phyloP scores from a whole-genome alignment of 2,888 invertebrate genomes.

The Macropis europaea region DNA sequence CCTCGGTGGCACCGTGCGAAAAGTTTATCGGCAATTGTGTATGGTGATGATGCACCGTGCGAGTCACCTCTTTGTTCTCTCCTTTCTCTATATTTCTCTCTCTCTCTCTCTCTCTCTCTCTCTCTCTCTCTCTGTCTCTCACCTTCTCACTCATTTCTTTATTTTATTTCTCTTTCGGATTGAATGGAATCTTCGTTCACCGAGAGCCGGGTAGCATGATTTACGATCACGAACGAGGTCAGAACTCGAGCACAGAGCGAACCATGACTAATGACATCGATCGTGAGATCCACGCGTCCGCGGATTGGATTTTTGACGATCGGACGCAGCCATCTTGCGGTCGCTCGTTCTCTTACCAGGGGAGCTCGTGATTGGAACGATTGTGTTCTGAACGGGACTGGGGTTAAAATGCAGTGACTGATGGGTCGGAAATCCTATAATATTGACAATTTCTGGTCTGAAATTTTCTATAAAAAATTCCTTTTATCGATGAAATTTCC shows the following conservation, averaged over 20 bases:
- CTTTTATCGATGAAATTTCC: too few relatives aligned
- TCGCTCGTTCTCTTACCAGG: too few relatives aligned
- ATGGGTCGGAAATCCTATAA: too few relatives aligned
- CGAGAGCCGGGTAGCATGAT: slow-evolving; percentile 1
- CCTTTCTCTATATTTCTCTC: not conserved
- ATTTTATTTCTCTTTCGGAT: not conserved
- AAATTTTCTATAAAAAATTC: too few relatives aligned
- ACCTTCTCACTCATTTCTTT: not conserved
- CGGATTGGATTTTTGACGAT: slow-evolving; percentile 11
- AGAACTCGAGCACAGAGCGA: slow-evolving; percentile 30
- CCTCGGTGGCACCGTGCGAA: slow-evolving; percentile 6
- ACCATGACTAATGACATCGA: slow-evolving; percentile 51
- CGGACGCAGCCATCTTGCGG: slow-evolving; percentile 4
- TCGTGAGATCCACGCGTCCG: slow-evolving; percentile 3
- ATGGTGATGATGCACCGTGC: slow-evolving; percentile 2
- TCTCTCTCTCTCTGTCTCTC: not conserved
- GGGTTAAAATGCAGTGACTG: too few relatives aligned
- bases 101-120: not conserved
- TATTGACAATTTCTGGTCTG: too few relatives aligned
- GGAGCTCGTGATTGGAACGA: too few relatives aligned
- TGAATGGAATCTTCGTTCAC: slow-evolving; percentile 17
- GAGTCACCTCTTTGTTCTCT: slow-evolving; percentile 8
- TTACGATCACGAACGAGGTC: slow-evolving; percentile 13
- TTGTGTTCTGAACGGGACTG: too few relatives aligned
- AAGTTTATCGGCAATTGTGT: not conserved